A percentile compares a stretch with the other conserved stretches of the same genome.
phyloP scores from a whole-genome alignment of 2,113 vertebrate species.

The Nicator chloris region DNA sequence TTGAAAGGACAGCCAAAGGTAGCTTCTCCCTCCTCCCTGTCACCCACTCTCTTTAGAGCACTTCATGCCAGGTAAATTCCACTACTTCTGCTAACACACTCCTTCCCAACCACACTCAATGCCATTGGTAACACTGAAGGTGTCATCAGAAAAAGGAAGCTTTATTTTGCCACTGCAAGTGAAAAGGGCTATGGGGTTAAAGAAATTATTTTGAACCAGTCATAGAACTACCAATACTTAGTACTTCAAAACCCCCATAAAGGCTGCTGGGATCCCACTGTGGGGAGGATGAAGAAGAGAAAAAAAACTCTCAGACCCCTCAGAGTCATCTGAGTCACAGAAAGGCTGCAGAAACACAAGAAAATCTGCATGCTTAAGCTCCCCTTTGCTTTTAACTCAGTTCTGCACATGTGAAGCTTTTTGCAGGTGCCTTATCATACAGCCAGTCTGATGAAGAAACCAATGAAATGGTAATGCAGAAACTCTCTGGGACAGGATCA shows the following conservation, averaged over 20 bases:
- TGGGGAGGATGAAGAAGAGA: neutral
- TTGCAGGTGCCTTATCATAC: rapidly evolving
- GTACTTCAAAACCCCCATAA: neutral
- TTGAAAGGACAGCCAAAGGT: neutral
- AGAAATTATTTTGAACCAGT: neutral
- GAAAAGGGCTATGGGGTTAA: neutral
- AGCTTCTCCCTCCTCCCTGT: neutral
- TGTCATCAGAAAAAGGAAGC: neutral
- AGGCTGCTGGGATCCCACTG: neutral
- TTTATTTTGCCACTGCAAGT: neutral
- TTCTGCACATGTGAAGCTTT: neutral
- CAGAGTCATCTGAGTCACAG: neutral
- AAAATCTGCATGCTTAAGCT: neutral
- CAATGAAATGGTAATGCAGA: neutral
- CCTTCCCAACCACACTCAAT: neutral
- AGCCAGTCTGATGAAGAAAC: neutral
- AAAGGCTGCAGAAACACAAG: neutral
- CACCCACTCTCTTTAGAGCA: neutral
- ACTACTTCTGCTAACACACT: neutral
- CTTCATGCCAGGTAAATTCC: neutral
- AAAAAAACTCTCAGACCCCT: neutral
- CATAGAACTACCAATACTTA: neutral
- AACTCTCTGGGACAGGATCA: neutral
- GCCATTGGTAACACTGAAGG: neutral
- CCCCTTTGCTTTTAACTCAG: neutral